phyloP scores from a whole-genome alignment of 1,140 invertebrate species.

The Procambarus virginalis region DNA sequence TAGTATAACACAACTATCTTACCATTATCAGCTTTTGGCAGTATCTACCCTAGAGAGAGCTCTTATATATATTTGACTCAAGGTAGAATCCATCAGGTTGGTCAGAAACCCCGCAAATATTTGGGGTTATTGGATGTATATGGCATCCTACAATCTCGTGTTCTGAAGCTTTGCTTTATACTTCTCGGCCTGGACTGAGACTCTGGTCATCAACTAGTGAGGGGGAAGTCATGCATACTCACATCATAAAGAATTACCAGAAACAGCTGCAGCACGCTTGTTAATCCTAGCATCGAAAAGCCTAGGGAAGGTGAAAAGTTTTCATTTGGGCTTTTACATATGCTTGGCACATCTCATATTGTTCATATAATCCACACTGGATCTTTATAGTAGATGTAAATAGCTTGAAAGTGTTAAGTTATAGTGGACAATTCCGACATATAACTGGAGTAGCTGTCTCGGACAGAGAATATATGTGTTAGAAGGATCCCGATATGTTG shows the following conservation, averaged over 20 bases:
- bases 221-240: slow-evolving; percentile 51
- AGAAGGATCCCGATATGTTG: slow-evolving; percentile 35
- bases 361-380: slow-evolving; percentile 51
- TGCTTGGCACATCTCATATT: slow-evolving; percentile 25
- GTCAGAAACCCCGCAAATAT: slow-evolving; percentile 60
- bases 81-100: slow-evolving; percentile 19
- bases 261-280: neutral
- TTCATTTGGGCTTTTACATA: slow-evolving; percentile 45
- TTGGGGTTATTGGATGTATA: slow-evolving; percentile 57
- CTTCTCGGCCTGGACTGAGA: slow-evolving; percentile 35
- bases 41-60: slow-evolving; percentile 52
- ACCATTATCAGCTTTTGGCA: slow-evolving; percentile 45
- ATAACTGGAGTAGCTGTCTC: slow-evolving; percentile 50
- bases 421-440: slow-evolving; percentile 27
- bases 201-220: slow-evolving; percentile 48
- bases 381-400: slow-evolving; percentile 40
- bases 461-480: slow-evolving; percentile 45
- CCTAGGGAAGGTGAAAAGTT: slow-evolving; percentile 28
- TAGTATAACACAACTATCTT: slow-evolving; percentile 57
- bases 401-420: slow-evolving; percentile 16
- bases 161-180: slow-evolving; percentile 29
- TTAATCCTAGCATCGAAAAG: slow-evolving; percentile 25
- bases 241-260: slow-evolving; percentile 54
- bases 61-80: slow-evolving; percentile 47
- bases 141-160: slow-evolving; percentile 17